Percentiles rank a stretch among this genome's conserved stretches.
phyloP scores from a whole-genome alignment of 2,888 invertebrate species.

The Sarcophaga carnaria region DNA sequence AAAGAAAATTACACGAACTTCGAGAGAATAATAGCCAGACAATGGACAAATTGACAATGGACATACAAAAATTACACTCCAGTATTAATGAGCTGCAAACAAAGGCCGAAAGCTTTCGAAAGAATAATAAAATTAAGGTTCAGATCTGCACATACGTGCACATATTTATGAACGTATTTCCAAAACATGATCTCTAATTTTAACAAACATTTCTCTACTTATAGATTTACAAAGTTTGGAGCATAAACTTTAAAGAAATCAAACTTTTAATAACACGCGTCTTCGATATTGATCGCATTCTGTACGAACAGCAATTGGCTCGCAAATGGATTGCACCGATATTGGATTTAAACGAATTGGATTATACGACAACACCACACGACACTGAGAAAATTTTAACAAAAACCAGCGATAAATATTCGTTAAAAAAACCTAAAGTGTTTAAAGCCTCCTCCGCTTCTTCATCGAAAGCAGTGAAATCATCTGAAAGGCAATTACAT shows the following conservation, averaged over 20 bases:
- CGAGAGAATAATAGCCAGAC: constrained; percentile 86
- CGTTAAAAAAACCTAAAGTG: not conserved
- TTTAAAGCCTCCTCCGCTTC: not conserved
- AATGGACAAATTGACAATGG: constrained; percentile 86
- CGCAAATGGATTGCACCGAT: constrained; percentile 83
- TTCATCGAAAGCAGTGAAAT: not conserved
- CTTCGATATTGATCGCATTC: constrained; percentile 83
- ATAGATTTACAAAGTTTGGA: constrained; percentile 83
- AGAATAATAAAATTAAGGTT: constrained; percentile 84
- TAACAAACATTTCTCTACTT: constrained; percentile 22
- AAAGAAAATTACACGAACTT: constrained; percentile 86
- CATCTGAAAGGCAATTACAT: constrained; percentile 81
- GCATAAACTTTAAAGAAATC: constrained; percentile 84
- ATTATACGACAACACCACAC: constrained; percentile 11
- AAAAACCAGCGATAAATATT: constrained; percentile 52
- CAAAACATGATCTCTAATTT: not conserved
- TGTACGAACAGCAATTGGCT: constrained; percentile 86
- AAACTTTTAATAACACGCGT: constrained; percentile 83
- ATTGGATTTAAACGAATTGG: constrained; percentile 63
- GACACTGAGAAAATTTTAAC: not conserved
- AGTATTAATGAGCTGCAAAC: constrained; percentile 86
- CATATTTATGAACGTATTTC: not conserved
- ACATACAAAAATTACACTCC: constrained; percentile 86
- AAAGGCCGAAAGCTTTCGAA: constrained; percentile 87
- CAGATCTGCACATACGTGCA: not conserved